Evolutionary conservation across 1,140 invertebrate species (phyloP).

Genomic region (Battus philenor): DNA sequence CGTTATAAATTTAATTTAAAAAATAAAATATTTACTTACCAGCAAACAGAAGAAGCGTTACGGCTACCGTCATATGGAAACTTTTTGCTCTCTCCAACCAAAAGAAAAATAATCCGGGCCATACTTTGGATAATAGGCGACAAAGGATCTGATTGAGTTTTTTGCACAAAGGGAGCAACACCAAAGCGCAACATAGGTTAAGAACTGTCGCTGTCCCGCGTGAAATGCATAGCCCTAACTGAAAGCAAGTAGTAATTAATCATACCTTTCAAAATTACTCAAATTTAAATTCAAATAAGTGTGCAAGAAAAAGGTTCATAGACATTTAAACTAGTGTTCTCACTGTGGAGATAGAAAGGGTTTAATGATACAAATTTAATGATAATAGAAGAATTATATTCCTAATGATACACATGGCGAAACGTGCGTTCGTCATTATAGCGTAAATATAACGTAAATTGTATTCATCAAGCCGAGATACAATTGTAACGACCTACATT

Average conservation of each 20-base stretch:
- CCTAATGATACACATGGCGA: too few species aligned
- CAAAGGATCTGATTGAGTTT: slow-evolving; percentile 62
- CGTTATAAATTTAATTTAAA: too few species aligned
- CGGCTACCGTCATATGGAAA: slow-evolving; percentile 63
- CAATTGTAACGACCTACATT: slow-evolving; percentile 15
- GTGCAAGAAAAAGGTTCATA: too few species aligned
- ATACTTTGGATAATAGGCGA: slow-evolving; percentile 42
- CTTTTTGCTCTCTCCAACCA: slow-evolving; percentile 65
- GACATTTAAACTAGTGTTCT: too few species aligned
- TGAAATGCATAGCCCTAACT: slow-evolving; percentile 62
- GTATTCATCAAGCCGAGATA: slow-evolving; percentile 10
- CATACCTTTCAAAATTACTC: too few species aligned
- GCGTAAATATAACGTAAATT: slow-evolving; percentile 5
- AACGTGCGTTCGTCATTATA: background rate
- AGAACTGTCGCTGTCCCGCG: slow-evolving; percentile 58
- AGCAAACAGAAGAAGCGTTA: slow-evolving; percentile 53
- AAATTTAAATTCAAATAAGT: too few species aligned
- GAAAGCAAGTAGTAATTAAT: too few species aligned
- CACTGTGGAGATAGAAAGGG: background rate
- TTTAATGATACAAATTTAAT: too few species aligned
- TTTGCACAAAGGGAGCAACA: slow-evolving; percentile 61
- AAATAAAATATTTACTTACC: slow-evolving; percentile 41
- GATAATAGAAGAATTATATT: too few species aligned
- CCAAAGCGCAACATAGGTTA: slow-evolving; percentile 55
- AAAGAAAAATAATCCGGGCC: slow-evolving; percentile 61